These are phyloP conservation scores for Trichonephila clavata DNA, from an alignment of 1,140 invertebrate genomes.

Conservation along the genomic window DNA sequence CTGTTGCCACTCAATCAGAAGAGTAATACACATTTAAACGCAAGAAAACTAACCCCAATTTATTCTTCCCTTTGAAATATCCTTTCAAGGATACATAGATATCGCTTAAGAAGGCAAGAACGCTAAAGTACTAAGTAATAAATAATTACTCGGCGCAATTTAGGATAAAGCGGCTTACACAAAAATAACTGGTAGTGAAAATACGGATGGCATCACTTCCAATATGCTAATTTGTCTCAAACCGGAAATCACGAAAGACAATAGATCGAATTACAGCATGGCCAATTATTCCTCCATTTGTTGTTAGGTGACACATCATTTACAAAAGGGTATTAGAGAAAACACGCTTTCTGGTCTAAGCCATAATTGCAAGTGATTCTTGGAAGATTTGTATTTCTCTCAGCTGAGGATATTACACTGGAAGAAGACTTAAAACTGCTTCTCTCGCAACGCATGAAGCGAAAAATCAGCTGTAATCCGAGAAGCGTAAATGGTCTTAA, in stretches of 20 bases:
- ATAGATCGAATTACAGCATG: background rate
- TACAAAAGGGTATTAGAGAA: constrained; percentile 8
- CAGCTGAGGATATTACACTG: background rate
- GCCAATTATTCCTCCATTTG: background rate
- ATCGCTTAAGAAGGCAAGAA: no score
- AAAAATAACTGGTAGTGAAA: background rate
- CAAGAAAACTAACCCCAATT: no score
- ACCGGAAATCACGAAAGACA: background rate
- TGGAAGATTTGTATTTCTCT: background rate
- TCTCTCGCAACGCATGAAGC: background rate
- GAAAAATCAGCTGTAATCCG: background rate
- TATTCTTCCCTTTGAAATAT: no score
- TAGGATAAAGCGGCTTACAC: no score
- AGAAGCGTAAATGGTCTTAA: background rate
- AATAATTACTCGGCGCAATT: no score
- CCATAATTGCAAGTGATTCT: background rate
- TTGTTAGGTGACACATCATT: constrained; percentile 14
- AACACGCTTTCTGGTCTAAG: background rate
- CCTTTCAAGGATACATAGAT: no score
- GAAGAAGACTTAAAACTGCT: background rate
- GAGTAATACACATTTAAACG: no score
- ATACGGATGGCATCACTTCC: background rate
- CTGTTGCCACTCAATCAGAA: no score
- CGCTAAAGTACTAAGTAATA: no score
- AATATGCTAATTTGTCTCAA: background rate